Conservation (phyloP, 2,113 vertebrate genomes). For the human (Homo sapiens) region DNA sequence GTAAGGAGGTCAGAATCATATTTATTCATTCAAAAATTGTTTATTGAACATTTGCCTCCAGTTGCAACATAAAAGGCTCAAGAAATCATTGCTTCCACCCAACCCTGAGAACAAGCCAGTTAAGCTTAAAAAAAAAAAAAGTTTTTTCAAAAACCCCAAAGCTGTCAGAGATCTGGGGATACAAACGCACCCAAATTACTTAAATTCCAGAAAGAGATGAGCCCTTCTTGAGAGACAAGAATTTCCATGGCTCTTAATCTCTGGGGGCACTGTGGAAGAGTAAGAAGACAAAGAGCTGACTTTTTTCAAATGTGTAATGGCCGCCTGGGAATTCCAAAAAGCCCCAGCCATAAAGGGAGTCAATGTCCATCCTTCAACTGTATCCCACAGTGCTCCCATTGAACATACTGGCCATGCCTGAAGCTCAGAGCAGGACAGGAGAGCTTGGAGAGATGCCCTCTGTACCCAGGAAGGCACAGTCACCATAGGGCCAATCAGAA, state of each 20-base stretch:
- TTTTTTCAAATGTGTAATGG: not conserved
- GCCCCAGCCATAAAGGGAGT: not conserved
- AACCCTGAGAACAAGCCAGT: not conserved
- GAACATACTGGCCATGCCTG: not conserved
- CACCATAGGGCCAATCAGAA: not conserved
- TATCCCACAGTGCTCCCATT: not conserved
- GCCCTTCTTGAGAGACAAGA: not conserved
- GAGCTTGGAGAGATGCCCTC: not conserved
- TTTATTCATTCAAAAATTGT: not conserved
- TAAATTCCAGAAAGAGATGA: not conserved
- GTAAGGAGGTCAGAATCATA: not conserved
- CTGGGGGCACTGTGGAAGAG: not conserved
- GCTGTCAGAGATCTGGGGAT: not conserved
- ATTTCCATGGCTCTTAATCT: not conserved
- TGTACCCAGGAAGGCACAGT: not conserved
- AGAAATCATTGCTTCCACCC: not conserved
- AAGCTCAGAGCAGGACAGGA: not conserved
- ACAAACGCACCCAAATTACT: not conserved
- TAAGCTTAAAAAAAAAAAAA: not conserved
- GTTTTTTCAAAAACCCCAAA: not conserved
- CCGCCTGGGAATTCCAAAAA: not conserved
- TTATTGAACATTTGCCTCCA: not conserved
- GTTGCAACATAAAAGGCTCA: not conserved
- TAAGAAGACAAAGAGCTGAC: not conserved
- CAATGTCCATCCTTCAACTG: not conserved